These are phyloP conservation scores for Phrynocephalus vlangalii DNA, from an alignment of 2,797 vertebrate species.

Conservation along the genomic window DNA sequence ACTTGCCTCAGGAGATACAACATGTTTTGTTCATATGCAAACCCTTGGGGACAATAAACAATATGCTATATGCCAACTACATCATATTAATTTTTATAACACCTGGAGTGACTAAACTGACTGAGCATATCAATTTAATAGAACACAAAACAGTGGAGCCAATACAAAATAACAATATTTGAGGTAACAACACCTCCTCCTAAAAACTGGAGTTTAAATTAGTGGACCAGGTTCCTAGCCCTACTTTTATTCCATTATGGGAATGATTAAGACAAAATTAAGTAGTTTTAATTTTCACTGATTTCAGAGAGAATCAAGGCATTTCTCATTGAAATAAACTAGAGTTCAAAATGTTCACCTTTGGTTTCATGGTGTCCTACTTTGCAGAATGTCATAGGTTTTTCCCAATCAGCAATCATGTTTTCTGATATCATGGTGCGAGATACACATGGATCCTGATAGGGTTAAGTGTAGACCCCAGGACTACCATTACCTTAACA, in stretches of 20 bases:
- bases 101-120: slow-evolving; percentile 61
- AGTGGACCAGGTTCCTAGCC: neutral
- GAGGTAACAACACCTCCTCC: slow-evolving; percentile 45
- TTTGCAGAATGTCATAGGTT: neutral
- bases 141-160: slow-evolving; percentile 32
- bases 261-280: neutral
- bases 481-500: neutral
- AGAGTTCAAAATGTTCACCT: neutral
- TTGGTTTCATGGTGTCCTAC: neutral
- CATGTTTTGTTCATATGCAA: slow-evolving; percentile 38
- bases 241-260: neutral
- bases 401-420: neutral
- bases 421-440: neutral
- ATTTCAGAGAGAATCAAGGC: neutral
- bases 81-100: slow-evolving; percentile 61
- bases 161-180: slow-evolving; percentile 42
- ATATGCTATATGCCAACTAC: slow-evolving; percentile 58
- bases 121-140: slow-evolving; percentile 57
- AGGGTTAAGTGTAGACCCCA: neutral
- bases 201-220: slow-evolving; percentile 37
- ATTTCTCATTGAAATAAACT: neutral
- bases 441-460: neutral
- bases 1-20: slow-evolving; percentile 50
- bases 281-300: neutral
- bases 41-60: slow-evolving; percentile 49